Evolutionary conservation across 2,888 invertebrate species (phyloP).

Genomic region (Alentia gelatinosa): DNA sequence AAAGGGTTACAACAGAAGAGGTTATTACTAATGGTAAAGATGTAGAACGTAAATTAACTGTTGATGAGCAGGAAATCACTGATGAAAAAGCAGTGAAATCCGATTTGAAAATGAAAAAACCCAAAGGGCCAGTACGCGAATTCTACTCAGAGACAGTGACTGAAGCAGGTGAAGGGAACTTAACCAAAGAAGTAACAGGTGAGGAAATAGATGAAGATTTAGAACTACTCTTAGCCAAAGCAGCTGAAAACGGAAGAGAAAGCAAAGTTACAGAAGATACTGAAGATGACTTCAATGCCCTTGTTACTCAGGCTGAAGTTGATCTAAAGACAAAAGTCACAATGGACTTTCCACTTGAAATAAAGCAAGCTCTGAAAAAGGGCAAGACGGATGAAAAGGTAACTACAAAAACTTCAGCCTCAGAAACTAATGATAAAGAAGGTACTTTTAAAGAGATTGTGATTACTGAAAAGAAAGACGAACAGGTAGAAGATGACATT

Average conservation of each 20-base stretch:
- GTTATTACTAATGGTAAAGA: not conserved
- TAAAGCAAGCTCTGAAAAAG: not conserved
- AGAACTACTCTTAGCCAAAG: not conserved
- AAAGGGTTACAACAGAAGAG: not conserved
- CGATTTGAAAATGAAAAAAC: not conserved
- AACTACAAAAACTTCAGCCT: not conserved
- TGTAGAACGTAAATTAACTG: not conserved
- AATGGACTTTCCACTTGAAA: not conserved
- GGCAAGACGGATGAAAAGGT: not conserved
- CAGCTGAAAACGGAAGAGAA: not conserved
- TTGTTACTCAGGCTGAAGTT: conserved; percentile 5
- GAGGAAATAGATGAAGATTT: not conserved
- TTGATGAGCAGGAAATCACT: not conserved
- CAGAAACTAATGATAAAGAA: too few species aligned
- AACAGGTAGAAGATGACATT: not conserved
- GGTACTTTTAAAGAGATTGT: not conserved
- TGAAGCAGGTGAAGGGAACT: not conserved
- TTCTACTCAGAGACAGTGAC: not conserved
- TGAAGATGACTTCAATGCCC: conserved; percentile 17
- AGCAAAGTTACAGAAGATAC: not conserved
- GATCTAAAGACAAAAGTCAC: not conserved
- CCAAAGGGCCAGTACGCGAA: not conserved
- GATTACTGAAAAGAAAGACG: not conserved
- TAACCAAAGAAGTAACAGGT: not conserved
- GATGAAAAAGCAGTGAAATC: not conserved